Base-by-base conservation (phyloP, 2,113 vertebrate genomes). In the Shinisaurus crocodilurus region DNA sequence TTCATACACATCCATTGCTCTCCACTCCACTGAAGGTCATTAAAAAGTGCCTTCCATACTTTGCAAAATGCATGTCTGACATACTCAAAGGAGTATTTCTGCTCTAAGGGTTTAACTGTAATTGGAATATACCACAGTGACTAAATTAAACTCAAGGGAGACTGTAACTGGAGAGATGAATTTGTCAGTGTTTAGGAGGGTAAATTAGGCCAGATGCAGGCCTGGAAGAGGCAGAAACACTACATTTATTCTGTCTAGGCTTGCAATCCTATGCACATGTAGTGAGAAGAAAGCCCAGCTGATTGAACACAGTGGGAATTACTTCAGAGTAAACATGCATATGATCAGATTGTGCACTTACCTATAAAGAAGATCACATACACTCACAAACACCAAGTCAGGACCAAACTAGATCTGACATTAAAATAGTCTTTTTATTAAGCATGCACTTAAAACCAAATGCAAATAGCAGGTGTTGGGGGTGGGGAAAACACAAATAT, bases 11-110 rank as follows among this genome's bases (percentile, higher is more conserved):
- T 76, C 89, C 89, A 88, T 84, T 63, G 40, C 76, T 77, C 72
- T 94, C 1, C 1, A 16, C 43, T 91, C 27, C 43, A 50, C 83
- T 2, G 2, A 91, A 69, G 88, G 8, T 84, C 84, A 65, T 94
- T 91, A 88, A 91, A 90, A 91, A 93, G 81, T 91, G 40, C 48
- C 91, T 90, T 85, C 88, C 92, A 76, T 89, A 86, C 89, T 93
- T 93, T 25, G 57, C 88, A 96, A 92, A 95, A 91, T 72, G 72
- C 90, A 90, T 91, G 32, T 92, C 93, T 96, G 74, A 90, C 82
- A 91, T 90, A 92, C 69, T 87, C 86, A 86, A 91, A 92, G 91
- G 85, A 81, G 12, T 91, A 91, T 86, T 93, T 89, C 90, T 77
- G 34, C 92, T 95, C 83, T 84, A 90, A 15, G 29, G 29, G 7